phyloP scores from a whole-genome alignment of 2,888 invertebrate genomes.

The Diploptera punctata region DNA sequence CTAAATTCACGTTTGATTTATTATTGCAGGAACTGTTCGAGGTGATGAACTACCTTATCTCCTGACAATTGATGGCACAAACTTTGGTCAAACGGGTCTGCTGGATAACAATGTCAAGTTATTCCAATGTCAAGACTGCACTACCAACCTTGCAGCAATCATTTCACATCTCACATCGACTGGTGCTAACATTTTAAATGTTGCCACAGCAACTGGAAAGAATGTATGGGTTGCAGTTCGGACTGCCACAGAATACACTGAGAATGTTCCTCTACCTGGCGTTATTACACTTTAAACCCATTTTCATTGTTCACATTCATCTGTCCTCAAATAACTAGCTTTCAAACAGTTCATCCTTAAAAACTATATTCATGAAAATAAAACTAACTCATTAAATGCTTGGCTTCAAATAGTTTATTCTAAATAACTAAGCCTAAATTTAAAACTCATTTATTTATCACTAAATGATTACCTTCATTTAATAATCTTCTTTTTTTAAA shows the following conservation, averaged over 20 bases:
- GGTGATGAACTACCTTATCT: constrained; percentile 50
- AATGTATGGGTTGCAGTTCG: constrained; percentile 52
- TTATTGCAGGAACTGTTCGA: constrained; percentile 52
- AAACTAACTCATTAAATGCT: no score
- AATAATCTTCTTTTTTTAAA: no score
- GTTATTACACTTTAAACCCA: constrained; percentile 32
- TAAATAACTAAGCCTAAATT: no score
- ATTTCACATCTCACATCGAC: constrained; percentile 50
- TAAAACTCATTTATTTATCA: no score
- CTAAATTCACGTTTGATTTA: no score
- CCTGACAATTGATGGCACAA: constrained; percentile 52
- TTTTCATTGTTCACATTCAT: no score
- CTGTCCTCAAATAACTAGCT: no score
- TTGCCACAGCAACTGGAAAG: constrained; percentile 50
- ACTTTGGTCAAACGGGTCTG: constrained; percentile 51
- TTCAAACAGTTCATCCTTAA: no score
- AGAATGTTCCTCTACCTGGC: constrained; percentile 30
- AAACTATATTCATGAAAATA: no score
- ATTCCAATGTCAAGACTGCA: constrained; percentile 44
- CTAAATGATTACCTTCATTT: no score
- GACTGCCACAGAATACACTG: constrained; percentile 46
- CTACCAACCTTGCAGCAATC: constrained; percentile 49
- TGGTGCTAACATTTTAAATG: constrained; percentile 49
- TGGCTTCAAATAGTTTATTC: no score
- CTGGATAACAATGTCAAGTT: constrained; percentile 47